phyloP scores from a whole-genome alignment of 2,888 invertebrate species.

The Leucoptera coffeella region DNA sequence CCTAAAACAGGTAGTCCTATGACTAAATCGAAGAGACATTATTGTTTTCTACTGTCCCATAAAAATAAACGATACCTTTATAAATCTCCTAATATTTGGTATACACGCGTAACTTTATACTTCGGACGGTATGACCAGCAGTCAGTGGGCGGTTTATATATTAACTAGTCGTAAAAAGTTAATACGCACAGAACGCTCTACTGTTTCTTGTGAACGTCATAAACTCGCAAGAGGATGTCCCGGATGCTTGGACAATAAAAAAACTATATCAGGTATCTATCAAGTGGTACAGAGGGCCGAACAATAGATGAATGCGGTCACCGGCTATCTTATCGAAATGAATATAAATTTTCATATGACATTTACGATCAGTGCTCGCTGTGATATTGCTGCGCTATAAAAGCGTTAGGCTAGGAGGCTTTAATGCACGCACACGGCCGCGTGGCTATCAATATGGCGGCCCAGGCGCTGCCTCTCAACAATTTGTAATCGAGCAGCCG shows the following conservation, averaged over 20 bases:
- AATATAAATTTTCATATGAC: slow-evolving; percentile 53
- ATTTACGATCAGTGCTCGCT: slow-evolving; percentile 45
- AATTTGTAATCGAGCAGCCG: slow-evolving; percentile 28
- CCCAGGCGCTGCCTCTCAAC: slow-evolving; percentile 17
- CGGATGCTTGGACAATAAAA: slow-evolving; percentile 28
- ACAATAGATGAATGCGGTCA: slow-evolving; percentile 41
- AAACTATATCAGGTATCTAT: slow-evolving; percentile 43
- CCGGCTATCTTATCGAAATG: slow-evolving; percentile 49
- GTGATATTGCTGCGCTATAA: slow-evolving; percentile 40
- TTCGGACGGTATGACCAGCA: too few relatives aligned
- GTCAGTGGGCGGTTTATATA: slow-evolving; percentile 30
- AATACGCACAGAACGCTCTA: slow-evolving; percentile 19
- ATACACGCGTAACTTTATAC: slow-evolving; percentile 21
- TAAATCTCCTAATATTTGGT: too few relatives aligned
- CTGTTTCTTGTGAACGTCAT: slow-evolving; percentile 23
- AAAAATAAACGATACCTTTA: too few relatives aligned
- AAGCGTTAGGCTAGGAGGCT: slow-evolving; percentile 30
- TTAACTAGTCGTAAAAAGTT: slow-evolving; percentile 29
- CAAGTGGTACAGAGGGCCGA: slow-evolving; percentile 27
- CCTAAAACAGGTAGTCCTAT: too few relatives aligned
- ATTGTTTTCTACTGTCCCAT: too few relatives aligned
- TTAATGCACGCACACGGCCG: slow-evolving; percentile 29
- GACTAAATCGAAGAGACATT: too few relatives aligned
- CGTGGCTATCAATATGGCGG: slow-evolving; percentile 19
- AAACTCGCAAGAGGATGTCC: slow-evolving; percentile 17